Base-by-base conservation (phyloP, 2,888 invertebrate species). In the Herminia tarsipennalis region DNA sequence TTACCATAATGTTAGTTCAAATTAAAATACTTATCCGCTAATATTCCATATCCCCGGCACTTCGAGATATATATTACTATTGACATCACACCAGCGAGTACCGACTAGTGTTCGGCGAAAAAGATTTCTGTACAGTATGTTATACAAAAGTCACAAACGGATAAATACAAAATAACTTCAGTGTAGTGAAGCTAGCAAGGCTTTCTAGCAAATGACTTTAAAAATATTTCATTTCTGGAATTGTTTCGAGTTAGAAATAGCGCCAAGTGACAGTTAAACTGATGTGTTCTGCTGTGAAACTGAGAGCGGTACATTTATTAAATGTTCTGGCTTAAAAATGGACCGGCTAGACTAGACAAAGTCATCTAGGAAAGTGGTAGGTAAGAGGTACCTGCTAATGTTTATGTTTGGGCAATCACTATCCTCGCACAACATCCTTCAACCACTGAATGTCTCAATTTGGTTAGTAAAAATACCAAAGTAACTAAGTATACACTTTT, bases 201-300 rank as follows among this genome's bases (percentile, higher is more conserved):
- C 86, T 88, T 81, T 88, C 86, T 81, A 82, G 80, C 78, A 83
- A 88, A 88, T 88, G 80, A 83, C 76, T 77, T 83, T 83, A 84
- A 88, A 88, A 88, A 88, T 88, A 86, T 87, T 88, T 82, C 86
- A 88, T 86, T 87, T 86, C 81, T 76, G 72, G 78, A 85, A 88
- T 83, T 83, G 87, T 86, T 86, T 83, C 82, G 72, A 82, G 83
- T 78, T 85, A 80, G 85, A 73, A 82, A 83, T 81, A 81, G 82
- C 81, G 75, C 76, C 81, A 83, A 87, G 87, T 86, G 87, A 86
- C 88, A 87, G 81, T 71, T 77, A 69, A 84, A 87, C 82, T 84
- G 86, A 85, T 88, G 87, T 80, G 78, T 73, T 72, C 75, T 70
- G 76, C 75, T 78, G 74, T 60, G 69, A 59, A 73, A 69, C 74